A percentile compares a stretch with the other conserved stretches of the same genome.
These are phyloP conservation scores for Apistogramma diplotaenia DNA, from an alignment of 2,113 vertebrate species.

Conservation along the genomic window DNA sequence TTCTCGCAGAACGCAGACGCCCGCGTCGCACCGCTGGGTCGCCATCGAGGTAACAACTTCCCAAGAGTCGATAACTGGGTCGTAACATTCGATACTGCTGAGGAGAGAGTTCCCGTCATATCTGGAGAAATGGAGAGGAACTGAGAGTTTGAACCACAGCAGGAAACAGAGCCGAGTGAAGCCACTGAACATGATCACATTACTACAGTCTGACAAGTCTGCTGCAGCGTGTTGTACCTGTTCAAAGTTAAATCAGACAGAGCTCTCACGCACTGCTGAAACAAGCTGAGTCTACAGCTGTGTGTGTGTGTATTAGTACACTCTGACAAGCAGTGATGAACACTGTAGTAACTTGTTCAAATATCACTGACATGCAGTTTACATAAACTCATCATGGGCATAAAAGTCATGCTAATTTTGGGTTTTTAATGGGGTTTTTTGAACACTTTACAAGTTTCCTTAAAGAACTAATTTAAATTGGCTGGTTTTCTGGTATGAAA, in stretches of 20 bases:
- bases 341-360: neutral
- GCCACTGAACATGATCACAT: neutral
- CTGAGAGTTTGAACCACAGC: neutral
- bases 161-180: neutral
- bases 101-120: conserved; percentile 97
- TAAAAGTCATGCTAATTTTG: neutral
- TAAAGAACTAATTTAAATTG: neutral
- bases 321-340: neutral
- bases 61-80: conserved; percentile 98
- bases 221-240: neutral
- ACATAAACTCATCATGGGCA: neutral
- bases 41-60: conserved; percentile 98
- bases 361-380: neutral
- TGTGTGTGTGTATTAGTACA: neutral
- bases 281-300: neutral
- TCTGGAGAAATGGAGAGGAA: conserved; percentile 66
- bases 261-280: neutral
- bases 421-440: neutral
- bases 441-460: neutral
- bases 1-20: conserved; percentile 95
- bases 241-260: neutral
- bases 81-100: conserved; percentile 98
- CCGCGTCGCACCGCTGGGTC: conserved; percentile 95
- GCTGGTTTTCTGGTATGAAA: neutral
- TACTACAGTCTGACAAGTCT: neutral